Conservation (phyloP, 23 tunicate genomes). For the Trididemnum clinides region DNA sequence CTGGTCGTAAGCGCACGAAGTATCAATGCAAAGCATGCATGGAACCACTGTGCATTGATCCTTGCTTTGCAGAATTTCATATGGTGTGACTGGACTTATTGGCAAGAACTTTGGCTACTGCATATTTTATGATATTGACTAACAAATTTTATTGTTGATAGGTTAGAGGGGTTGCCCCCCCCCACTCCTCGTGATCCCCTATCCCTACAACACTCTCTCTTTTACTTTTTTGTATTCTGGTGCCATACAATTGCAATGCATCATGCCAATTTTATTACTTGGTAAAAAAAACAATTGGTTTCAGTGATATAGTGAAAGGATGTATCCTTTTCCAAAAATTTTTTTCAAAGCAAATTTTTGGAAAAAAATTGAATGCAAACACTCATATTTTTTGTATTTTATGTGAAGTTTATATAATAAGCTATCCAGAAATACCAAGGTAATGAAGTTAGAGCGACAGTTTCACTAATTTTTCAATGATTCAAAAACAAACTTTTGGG, state of each 20-base stretch:
- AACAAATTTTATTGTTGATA: constrained; percentile 22
- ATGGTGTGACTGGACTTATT: constrained; percentile 23
- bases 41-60: constrained; percentile 31
- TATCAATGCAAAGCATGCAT: constrained; percentile 32
- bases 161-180: constrained; percentile 34
- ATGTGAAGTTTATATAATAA: no score
- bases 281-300: constrained; percentile 5
- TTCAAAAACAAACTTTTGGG: no score
- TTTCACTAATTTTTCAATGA: no score
- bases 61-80: constrained; percentile 34
- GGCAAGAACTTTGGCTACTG: constrained; percentile 26
- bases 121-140: background rate
- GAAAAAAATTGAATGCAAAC: no score
- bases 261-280: background rate
- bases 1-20: constrained; percentile 20
- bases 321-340: background rate
- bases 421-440: no score
- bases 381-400: no score
- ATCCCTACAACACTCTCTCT: constrained; percentile 26
- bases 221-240: background rate
- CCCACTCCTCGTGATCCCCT: background rate
- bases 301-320: background rate
- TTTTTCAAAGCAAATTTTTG: no score
- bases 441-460: no score
- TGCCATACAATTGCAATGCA: constrained; percentile 17